Evolutionary conservation across 2,113 vertebrate species (phyloP), one percentile per base, ranked within the genome.

Genomic region (Lontra canadensis): DNA sequence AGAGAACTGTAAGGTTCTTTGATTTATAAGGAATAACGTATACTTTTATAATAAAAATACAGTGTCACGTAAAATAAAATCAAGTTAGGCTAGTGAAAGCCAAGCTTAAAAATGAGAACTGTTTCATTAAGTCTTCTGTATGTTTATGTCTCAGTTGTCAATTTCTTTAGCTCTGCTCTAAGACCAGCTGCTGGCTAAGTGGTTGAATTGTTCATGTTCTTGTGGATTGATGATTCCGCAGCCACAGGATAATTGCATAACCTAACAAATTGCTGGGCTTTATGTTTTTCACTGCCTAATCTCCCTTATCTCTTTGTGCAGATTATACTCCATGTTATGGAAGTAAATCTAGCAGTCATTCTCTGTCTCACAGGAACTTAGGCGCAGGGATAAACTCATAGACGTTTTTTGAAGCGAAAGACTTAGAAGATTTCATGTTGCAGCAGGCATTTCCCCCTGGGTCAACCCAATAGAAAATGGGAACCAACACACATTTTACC

Each of bases 31-130:
- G 34, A 95, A 91, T 7, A 88, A 63, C 8, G 61, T 39, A 3
- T 13, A 88, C 23, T 96, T 90, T 88, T 71, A 74, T 67, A 76
- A 80, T 81, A 96, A 94, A 94, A 92, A 71, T 61, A 67, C 61
- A 93, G 11, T 76, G 26, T 47, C 55, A 96, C 9, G 29, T 79
- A 85, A 74, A 94, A 88, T 47, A 85, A 95, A 82, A 69, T 83
- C 55, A 15, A 82, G 20, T 79, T 85, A 92, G 25, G 34, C 23
- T 80, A 73, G 44, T 61, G 71, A 93, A 92, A 95, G 26, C 69
- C 92, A 95, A 76, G 11, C 26, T 67, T 94, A 84, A 92, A 97
- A 85, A 73, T 76, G 7, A 34, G 36, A 83, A 31, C 36, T 59
- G 10, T 78, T 88, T 39, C 78, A 57, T 78, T 36, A 86, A 1